phyloP scores from a whole-genome alignment of 2,113 vertebrate genomes.

The Galbula dea region DNA sequence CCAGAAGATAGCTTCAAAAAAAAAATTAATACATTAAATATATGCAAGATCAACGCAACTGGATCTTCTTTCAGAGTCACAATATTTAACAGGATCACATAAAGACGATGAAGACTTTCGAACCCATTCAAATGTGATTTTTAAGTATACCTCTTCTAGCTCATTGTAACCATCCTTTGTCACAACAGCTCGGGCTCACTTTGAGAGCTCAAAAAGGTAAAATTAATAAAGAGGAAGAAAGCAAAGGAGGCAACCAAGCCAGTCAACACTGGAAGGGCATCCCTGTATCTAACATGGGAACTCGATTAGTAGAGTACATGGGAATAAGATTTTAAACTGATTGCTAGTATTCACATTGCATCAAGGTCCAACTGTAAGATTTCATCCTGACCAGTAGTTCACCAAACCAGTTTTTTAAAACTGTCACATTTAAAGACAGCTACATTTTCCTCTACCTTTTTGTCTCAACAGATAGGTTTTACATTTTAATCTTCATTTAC shows the following conservation, averaged over 20 bases:
- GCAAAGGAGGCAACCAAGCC: constrained; percentile 32
- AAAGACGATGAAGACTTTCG: constrained; percentile 42
- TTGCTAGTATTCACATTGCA: background rate
- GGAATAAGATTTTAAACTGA: background rate
- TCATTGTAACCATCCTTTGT: constrained; percentile 42
- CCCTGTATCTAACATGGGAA: background rate
- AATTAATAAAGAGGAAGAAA: constrained; percentile 17
- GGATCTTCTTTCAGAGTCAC: constrained; percentile 42
- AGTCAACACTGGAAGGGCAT: constrained; percentile 15
- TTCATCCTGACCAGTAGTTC: background rate
- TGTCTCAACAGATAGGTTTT: background rate
- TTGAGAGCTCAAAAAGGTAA: constrained; percentile 54
- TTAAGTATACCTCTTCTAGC: constrained; percentile 49
- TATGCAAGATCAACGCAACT: background rate
- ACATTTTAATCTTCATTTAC: background rate
- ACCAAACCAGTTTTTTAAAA: background rate
- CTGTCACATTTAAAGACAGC: background rate
- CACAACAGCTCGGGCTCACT: constrained; percentile 39
- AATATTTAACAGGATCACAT: constrained; percentile 60
- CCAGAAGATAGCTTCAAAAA: background rate
- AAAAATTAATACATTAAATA: constrained; percentile 11
- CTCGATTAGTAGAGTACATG: background rate
- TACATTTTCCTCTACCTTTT: background rate
- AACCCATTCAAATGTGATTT: constrained; percentile 35
- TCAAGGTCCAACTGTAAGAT: background rate